These are phyloP conservation scores for Aphidius colemani DNA, from an alignment of 2,888 invertebrate species.

Conservation along the genomic window DNA sequence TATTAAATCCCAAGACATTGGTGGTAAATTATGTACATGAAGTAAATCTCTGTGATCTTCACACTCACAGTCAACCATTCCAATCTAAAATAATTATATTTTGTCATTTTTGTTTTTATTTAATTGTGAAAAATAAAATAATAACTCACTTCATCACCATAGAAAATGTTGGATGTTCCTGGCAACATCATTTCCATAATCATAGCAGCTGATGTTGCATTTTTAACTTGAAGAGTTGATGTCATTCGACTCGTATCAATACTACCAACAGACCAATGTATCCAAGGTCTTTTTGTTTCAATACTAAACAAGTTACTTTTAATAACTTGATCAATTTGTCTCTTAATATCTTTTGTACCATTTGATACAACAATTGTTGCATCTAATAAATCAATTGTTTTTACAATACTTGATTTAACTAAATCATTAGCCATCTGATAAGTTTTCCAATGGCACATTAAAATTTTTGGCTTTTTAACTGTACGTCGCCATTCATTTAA, in stretches of 20 bases:
- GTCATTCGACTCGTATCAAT: constrained; percentile 68
- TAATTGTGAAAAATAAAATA: background rate
- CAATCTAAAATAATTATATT: constrained; percentile 40
- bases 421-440: constrained; percentile 61
- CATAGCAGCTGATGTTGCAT: constrained; percentile 72
- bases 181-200: constrained; percentile 82
- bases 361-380: constrained; percentile 67
- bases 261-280: constrained; percentile 79
- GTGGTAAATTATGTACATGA: constrained; percentile 71
- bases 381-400: constrained; percentile 74
- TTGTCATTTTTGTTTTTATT: background rate
- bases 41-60: constrained; percentile 50
- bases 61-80: constrained; percentile 50
- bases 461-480: constrained; percentile 67
- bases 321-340: constrained; percentile 65
- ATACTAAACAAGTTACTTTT: constrained; percentile 65
- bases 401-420: constrained; percentile 67
- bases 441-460: constrained; percentile 70
- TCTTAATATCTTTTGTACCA: constrained; percentile 66
- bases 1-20: constrained; percentile 69
- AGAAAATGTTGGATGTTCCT: constrained; percentile 85
- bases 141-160: constrained; percentile 88
- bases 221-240: constrained; percentile 61
- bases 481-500: constrained; percentile 73
- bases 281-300: constrained; percentile 70